A percentile compares a stretch with the other conserved stretches of the same genome.
Evolutionary conservation across 53 echinoderm and acorn worm genomes (phyloP).

Genomic region (Stichopus horrens): DNA sequence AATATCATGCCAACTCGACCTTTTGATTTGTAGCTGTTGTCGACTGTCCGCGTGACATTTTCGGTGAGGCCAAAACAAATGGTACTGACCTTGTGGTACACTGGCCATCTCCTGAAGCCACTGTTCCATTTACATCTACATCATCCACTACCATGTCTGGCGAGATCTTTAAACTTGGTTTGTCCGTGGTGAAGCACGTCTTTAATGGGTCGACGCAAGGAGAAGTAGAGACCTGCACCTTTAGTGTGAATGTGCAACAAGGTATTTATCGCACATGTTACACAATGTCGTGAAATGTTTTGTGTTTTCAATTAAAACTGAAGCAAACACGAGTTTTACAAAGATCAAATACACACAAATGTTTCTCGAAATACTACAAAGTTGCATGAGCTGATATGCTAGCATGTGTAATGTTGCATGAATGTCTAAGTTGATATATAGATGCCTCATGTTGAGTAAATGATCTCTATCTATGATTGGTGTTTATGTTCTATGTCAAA

Average conservation of each 20-base stretch:
- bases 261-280: not conserved
- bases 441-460: no score
- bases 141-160: not conserved
- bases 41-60: not conserved
- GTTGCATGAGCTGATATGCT: no score
- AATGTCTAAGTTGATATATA: no score
- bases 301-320: no score
- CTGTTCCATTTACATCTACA: not conserved
- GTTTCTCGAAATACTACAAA: no score
- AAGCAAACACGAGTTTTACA: no score
- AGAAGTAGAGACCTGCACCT: not conserved
- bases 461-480: no score
- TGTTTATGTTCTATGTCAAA: no score
- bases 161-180: not conserved
- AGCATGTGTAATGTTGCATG: no score
- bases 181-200: not conserved
- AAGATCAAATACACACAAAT: no score
- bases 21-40: not conserved
- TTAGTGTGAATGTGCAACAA: not conserved
- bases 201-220: not conserved
- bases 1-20: no score
- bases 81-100: not conserved
- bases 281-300: no score
- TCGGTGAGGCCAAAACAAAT: conserved; percentile 11
- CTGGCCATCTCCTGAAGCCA: not conserved